These are phyloP conservation scores for Prietella phreatophila DNA, from an alignment of 2,113 vertebrate species.

Conservation along the genomic window DNA sequence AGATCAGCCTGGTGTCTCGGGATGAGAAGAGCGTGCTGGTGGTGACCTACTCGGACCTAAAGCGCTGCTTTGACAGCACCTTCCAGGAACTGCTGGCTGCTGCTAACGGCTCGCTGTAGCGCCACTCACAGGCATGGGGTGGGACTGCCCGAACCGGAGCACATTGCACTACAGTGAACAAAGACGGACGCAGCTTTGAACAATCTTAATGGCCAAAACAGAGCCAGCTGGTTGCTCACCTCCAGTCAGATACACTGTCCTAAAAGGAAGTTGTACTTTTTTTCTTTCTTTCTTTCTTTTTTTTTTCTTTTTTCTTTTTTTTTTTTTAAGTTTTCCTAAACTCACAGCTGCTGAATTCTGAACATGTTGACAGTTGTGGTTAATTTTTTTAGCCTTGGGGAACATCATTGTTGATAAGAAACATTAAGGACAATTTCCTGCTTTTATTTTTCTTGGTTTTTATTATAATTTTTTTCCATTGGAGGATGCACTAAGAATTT, in stretches of 20 bases:
- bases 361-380: conserved; percentile 70
- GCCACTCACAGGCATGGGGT: conserved; percentile 56
- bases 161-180: conserved; percentile 93
- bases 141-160: conserved; percentile 78
- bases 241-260: conserved; percentile 95
- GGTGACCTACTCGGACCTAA: conserved; percentile 98
- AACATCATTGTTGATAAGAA: conserved; percentile 56
- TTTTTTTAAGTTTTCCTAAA: conserved; percentile 79
- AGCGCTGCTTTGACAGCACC: conserved; percentile 99
- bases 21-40: conserved; percentile 98
- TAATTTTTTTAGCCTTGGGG: conserved; percentile 88
- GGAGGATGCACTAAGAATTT: conserved; percentile 98
- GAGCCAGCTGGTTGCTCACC: conserved; percentile 76
- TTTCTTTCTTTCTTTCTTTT: conserved; percentile 64
- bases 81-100: conserved; percentile 97
- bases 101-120: conserved; percentile 95
- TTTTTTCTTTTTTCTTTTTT: conserved; percentile 68
- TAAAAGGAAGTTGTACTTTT: conserved; percentile 81
- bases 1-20: conserved; percentile 97
- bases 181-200: conserved; percentile 59
- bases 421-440: conserved; percentile 77
- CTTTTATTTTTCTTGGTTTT: conserved; percentile 83
- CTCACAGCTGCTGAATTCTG: conserved; percentile 77
- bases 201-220: conserved; percentile 63
- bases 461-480: conserved; percentile 72